phyloP scores from a whole-genome alignment of 2,888 invertebrate species.

The Polyommatus icarus region DNA sequence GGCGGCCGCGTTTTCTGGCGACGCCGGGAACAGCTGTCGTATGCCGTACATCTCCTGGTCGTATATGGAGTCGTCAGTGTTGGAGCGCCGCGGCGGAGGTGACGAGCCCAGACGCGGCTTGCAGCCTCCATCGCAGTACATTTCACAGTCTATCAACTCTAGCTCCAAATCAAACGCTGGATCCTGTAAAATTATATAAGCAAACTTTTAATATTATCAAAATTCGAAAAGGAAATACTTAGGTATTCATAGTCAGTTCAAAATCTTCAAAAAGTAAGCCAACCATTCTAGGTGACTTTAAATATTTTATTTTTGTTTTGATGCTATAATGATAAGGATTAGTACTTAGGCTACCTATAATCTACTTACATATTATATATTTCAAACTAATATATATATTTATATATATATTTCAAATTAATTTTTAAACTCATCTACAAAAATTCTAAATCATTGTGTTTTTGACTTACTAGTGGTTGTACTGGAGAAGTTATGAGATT shows the following conservation, averaged over 20 bases:
- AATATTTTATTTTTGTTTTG: too few relatives aligned
- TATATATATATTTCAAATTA: too few relatives aligned
- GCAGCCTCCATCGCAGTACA: conserved; percentile 66
- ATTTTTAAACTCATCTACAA: too few relatives aligned
- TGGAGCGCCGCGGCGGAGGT: conserved; percentile 59
- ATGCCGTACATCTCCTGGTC: conserved; percentile 61
- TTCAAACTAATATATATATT: too few relatives aligned
- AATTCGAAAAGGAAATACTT: not conserved
- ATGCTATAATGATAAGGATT: too few relatives aligned
- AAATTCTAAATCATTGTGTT: too few relatives aligned
- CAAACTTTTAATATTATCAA: not conserved
- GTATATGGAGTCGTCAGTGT: conserved; percentile 54
- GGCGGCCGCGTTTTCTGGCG: conserved; percentile 55
- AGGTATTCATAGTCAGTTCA: not conserved
- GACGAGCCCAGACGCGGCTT: conserved; percentile 65
- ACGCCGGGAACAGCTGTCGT: conserved; percentile 57
- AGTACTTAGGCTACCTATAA: too few relatives aligned
- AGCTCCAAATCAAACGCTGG: conserved; percentile 63
- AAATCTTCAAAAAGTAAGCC: not conserved
- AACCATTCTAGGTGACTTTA: too few relatives aligned
- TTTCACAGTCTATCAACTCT: conserved; percentile 68
- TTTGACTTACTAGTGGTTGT: conserved; percentile 28
- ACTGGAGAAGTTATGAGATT: conserved; percentile 65
- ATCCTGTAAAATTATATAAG: conserved; percentile 49
- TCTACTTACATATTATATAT: too few relatives aligned